phyloP scores from a whole-genome alignment of 2,113 vertebrate genomes.

The Dromaius novaehollandiae region DNA sequence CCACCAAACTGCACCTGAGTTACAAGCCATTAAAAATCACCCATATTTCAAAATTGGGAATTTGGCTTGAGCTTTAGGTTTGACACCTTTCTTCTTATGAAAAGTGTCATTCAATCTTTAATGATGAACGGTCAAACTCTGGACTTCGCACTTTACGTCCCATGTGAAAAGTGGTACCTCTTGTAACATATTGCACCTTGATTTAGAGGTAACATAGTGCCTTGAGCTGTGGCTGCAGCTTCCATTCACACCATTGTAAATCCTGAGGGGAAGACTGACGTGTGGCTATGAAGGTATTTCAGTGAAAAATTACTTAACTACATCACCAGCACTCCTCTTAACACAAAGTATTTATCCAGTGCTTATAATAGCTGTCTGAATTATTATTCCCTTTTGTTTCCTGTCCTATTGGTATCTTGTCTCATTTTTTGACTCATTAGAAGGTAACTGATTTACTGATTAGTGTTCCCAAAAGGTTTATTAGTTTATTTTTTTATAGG shows the following conservation, averaged over 20 bases:
- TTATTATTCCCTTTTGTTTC: not conserved
- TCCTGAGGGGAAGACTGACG: not conserved
- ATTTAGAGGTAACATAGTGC: not conserved
- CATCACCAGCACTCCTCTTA: not conserved
- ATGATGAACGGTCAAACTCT: not conserved
- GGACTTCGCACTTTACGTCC: not conserved
- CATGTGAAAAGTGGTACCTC: not conserved
- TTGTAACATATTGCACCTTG: not conserved
- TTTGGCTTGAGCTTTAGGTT: conserved; percentile 7
- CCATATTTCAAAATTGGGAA: conserved; percentile 38
- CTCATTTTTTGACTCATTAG: not conserved
- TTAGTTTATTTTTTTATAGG: not conserved
- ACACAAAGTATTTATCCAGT: not conserved
- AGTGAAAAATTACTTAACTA: not conserved
- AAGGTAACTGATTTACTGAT: not conserved
- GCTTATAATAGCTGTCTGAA: not conserved
- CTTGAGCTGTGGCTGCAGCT: not conserved
- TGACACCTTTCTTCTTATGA: conserved; percentile 38
- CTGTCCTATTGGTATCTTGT: not conserved
- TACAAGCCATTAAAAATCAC: conserved; percentile 23
- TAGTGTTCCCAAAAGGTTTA: not conserved
- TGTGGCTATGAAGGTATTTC: not conserved
- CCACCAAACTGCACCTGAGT: conserved; percentile 19
- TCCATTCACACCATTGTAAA: not conserved
- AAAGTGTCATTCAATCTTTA: conserved; percentile 4